These are phyloP conservation scores for Parasteatoda tepidariorum DNA, from an alignment of 1,140 invertebrate species.

Conservation along the genomic window DNA sequence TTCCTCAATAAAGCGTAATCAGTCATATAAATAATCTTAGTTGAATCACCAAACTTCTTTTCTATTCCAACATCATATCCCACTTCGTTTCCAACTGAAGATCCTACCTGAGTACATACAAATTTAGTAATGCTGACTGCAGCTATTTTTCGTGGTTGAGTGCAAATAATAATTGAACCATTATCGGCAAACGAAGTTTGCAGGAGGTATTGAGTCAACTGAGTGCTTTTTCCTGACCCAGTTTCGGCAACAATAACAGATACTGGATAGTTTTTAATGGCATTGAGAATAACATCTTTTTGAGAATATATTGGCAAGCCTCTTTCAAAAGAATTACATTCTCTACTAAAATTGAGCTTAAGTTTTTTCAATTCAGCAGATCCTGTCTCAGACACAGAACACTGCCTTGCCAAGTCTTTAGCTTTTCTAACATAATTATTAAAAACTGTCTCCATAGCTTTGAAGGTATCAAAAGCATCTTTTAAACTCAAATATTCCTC, in stretches of 20 bases:
- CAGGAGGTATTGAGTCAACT: constrained; percentile 89
- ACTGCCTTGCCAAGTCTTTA: not conserved
- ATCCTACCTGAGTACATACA: constrained; percentile 89
- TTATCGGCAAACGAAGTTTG: constrained; percentile 82
- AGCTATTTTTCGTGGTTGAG: constrained; percentile 94
- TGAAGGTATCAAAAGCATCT: not conserved
- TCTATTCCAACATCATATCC: constrained; percentile 99
- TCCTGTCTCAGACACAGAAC: not conserved
- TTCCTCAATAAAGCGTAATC: constrained; percentile 92
- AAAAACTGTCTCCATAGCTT: not conserved
- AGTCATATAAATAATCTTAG: constrained; percentile 94
- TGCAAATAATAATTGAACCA: constrained; percentile 86
- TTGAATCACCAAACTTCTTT: constrained; percentile 86
- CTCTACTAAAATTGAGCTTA: constrained; percentile 15
- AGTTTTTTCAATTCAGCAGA: not conserved
- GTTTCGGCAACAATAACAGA: constrained; percentile 84
- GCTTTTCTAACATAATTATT: not conserved
- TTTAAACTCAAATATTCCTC: not conserved
- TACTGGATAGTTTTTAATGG: constrained; percentile 78
- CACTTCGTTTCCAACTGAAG: constrained; percentile 82
- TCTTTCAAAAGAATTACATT: constrained; percentile 72
- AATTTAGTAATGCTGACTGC: constrained; percentile 93
- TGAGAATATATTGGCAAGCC: constrained; percentile 86
- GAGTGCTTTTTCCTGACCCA: constrained; percentile 95
- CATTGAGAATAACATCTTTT: constrained; percentile 79